Percentiles rank a stretch among this genome's conserved stretches.
Conservation (phyloP, 2,797 vertebrate species). For the Saguinus oedipus region DNA sequence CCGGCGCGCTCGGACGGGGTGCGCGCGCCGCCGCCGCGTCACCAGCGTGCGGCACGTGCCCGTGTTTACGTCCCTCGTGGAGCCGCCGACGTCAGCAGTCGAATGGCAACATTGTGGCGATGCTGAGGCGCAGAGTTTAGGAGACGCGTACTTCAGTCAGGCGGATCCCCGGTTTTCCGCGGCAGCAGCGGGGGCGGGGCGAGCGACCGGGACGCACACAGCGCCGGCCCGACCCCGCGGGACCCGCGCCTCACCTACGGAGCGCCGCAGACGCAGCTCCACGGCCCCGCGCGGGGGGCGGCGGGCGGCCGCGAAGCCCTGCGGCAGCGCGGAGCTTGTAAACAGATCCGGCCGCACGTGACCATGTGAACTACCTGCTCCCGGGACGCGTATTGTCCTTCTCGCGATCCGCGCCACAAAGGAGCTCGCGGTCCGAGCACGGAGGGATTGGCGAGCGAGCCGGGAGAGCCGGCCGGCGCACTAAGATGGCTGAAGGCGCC, state of each 20-base stretch:
- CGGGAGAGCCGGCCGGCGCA: not conserved
- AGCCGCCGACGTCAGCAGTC: slow-evolving; percentile 78
- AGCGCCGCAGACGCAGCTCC: slow-evolving; percentile 11
- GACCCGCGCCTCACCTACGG: not conserved
- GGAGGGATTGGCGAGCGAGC: not conserved
- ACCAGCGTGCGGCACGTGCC: slow-evolving; percentile 82
- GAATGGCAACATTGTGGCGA: slow-evolving; percentile 77
- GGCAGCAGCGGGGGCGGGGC: not conserved
- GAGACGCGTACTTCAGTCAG: not conserved
- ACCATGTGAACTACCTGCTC: slow-evolving; percentile 84
- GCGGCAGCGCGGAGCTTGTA: slow-evolving; percentile 87
- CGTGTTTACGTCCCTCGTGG: slow-evolving; percentile 82
- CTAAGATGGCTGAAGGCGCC: slow-evolving; percentile 83
- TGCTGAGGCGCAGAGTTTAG: slow-evolving; percentile 36
- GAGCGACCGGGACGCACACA: not conserved
- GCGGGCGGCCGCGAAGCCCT: slow-evolving; percentile 13
- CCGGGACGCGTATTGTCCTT: slow-evolving; percentile 76
- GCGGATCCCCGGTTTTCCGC: not conserved
- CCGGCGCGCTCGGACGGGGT: not conserved
- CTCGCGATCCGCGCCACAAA: slow-evolving; percentile 64
- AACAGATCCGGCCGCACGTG: slow-evolving; percentile 88
- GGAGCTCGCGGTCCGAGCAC: not conserved
- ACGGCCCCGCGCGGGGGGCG: slow-evolving; percentile 55
- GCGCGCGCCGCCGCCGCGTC: slow-evolving; percentile 71
- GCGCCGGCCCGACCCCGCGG: not conserved